A percentile compares a stretch with the other conserved stretches of the same genome.
phyloP scores from a whole-genome alignment of 2,888 invertebrate genomes.

The Molorchus minor region DNA sequence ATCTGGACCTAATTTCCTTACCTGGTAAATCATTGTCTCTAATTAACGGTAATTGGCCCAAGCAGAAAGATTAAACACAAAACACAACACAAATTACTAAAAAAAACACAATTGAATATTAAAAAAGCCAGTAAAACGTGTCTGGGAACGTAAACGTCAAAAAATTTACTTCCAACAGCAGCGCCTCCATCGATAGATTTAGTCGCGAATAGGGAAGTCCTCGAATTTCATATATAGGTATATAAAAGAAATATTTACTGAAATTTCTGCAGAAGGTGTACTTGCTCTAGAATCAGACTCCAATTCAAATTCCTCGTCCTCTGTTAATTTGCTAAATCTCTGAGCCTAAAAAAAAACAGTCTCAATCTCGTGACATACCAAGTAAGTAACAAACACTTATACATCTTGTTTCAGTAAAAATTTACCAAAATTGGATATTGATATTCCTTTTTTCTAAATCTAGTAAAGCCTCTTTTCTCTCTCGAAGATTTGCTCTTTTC shows the following conservation, averaged over 20 bases:
- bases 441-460: conserved; percentile 48
- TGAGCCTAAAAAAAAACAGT: conserved; percentile 47
- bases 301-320: conserved; percentile 52
- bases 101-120: no score
- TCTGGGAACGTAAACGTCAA: no score
- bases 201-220: no score
- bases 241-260: conserved; percentile 36
- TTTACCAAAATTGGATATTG: conserved; percentile 47
- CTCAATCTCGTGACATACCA: background rate
- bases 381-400: conserved; percentile 6
- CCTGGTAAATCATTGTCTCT: no score
- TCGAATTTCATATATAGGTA: conserved; percentile 14
- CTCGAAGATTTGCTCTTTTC: conserved; percentile 53
- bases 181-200: no score
- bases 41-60: no score
- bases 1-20: no score
- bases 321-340: conserved; percentile 55
- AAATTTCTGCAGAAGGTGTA: conserved; percentile 52
- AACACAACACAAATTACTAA: no score
- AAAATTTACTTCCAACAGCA: no score
- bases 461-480: conserved; percentile 55
- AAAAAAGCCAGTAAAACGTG: no score
- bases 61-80: no score
- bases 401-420: conserved; percentile 7
- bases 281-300: conserved; percentile 54